These are phyloP conservation scores for Cantharis flavilabris DNA, from an alignment of 2,888 invertebrate genomes.

Conservation along the genomic window DNA sequence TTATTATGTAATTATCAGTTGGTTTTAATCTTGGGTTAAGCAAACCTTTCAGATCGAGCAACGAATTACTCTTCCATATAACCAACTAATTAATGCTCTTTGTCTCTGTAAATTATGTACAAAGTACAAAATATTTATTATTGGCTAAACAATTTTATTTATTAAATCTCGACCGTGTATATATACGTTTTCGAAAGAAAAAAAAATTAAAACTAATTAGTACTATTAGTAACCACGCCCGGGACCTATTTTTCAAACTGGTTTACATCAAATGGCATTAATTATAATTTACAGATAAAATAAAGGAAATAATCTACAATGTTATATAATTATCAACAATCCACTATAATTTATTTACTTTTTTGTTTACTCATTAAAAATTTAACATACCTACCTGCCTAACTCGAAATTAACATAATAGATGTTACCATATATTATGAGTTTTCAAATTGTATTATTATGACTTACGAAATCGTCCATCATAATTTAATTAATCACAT, in stretches of 20 bases:
- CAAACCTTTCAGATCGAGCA: constrained; percentile 58
- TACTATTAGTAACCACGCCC: background rate
- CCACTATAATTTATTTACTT: background rate
- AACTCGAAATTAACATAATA: background rate
- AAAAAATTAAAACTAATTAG: background rate
- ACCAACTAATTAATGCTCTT: constrained; percentile 37
- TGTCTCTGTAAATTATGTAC: constrained; percentile 37
- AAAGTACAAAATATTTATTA: constrained; percentile 9
- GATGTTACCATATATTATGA: background rate
- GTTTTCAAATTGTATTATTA: background rate
- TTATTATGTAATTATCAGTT: constrained; percentile 62
- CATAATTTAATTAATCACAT: background rate
- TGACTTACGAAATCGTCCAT: background rate
- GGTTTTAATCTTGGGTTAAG: constrained; percentile 60
- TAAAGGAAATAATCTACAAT: background rate
- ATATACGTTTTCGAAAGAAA: background rate
- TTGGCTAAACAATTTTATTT: background rate
- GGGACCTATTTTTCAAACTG: constrained; percentile 2
- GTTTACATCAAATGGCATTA: constrained; percentile 1
- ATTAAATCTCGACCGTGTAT: background rate
- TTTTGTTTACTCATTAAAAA: constrained; percentile 9
- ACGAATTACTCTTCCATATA: constrained; percentile 54
- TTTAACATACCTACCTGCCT: background rate
- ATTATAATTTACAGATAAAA: constrained; percentile 3
- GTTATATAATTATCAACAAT: background rate